Percentiles rank a stretch among this genome's conserved stretches.
These are phyloP conservation scores for Motacilla alba DNA, from an alignment of 2,113 vertebrate genomes.

Conservation along the genomic window DNA sequence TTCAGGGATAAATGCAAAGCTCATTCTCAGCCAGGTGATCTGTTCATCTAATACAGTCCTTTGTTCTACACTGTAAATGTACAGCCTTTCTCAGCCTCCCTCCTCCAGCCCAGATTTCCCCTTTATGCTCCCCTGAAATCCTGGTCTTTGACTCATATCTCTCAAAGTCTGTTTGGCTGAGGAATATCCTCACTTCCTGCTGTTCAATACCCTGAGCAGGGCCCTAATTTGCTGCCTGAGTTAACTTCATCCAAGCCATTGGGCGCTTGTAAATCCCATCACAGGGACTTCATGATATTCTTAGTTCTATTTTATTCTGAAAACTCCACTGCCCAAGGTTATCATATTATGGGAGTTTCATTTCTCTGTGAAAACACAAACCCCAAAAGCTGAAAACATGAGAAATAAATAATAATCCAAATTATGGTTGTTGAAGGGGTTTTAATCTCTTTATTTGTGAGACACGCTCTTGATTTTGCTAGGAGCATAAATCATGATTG, in stretches of 20 bases:
- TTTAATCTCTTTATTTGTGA: slow-evolving; percentile 19
- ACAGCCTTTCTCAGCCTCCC: not conserved
- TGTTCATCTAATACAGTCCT: slow-evolving; percentile 13
- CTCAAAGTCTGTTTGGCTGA: slow-evolving; percentile 17
- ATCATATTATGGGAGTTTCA: not conserved
- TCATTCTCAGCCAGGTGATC: slow-evolving; percentile 44
- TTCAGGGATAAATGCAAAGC: slow-evolving; percentile 42
- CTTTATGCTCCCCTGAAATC: slow-evolving; percentile 29
- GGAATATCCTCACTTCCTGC: slow-evolving; percentile 45
- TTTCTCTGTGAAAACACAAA: not conserved
- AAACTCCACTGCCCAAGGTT: not conserved
- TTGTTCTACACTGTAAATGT: not conserved
- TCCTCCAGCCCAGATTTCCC: not conserved
- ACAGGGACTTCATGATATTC: slow-evolving; percentile 16
- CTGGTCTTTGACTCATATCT: slow-evolving; percentile 20
- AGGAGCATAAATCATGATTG: not conserved
- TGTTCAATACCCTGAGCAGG: slow-evolving; percentile 48
- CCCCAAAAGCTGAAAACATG: not conserved
- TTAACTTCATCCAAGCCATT: slow-evolving; percentile 62
- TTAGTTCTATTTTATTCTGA: slow-evolving; percentile 29
- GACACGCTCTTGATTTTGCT: slow-evolving; percentile 29
- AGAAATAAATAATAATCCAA: not conserved
- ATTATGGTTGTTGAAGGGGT: not conserved
- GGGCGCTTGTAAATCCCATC: slow-evolving; percentile 51
- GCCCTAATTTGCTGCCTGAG: slow-evolving; percentile 61